A percentile compares a stretch with the other conserved stretches of the same genome.
These are phyloP conservation scores for Trachelus troglodyta DNA, from an alignment of 2,888 invertebrate species.

Conservation along the genomic window DNA sequence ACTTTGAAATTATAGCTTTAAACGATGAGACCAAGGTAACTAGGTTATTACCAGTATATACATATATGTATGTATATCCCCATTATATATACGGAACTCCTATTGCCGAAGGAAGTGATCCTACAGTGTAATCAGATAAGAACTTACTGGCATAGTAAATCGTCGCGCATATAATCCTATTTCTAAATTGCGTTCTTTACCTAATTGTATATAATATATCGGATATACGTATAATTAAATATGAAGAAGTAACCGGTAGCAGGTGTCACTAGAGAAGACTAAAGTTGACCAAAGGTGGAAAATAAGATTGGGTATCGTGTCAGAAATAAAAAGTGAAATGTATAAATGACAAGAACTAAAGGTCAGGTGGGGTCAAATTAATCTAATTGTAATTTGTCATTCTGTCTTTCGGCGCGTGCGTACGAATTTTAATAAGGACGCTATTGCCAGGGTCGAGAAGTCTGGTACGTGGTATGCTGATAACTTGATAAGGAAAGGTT, in stretches of 20 bases:
- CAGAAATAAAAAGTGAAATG: not conserved
- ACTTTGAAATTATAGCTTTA: slow-evolving; percentile 40
- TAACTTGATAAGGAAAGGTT: not conserved
- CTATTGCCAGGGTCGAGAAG: not conserved
- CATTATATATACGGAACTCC: not conserved
- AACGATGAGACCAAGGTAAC: slow-evolving; percentile 46
- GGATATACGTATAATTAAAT: not conserved
- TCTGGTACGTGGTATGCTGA: not conserved
- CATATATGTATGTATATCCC: slow-evolving; percentile 32
- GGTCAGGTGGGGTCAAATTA: not conserved
- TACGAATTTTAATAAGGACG: not conserved
- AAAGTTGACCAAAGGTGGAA: not conserved
- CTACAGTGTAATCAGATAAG: slow-evolving; percentile 18
- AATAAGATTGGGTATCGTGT: not conserved
- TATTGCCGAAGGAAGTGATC: slow-evolving; percentile 24
- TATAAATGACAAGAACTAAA: not conserved
- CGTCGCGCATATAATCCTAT: not conserved
- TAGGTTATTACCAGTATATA: slow-evolving; percentile 28
- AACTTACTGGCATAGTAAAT: not conserved
- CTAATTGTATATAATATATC: not conserved
- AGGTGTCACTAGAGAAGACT: not conserved
- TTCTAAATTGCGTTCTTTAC: not conserved
- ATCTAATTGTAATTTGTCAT: not conserved
- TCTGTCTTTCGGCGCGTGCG: not conserved
- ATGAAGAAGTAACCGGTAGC: not conserved